Base-by-base conservation (phyloP, 2,888 invertebrate genomes). In the Diachrysia chrysitis region DNA sequence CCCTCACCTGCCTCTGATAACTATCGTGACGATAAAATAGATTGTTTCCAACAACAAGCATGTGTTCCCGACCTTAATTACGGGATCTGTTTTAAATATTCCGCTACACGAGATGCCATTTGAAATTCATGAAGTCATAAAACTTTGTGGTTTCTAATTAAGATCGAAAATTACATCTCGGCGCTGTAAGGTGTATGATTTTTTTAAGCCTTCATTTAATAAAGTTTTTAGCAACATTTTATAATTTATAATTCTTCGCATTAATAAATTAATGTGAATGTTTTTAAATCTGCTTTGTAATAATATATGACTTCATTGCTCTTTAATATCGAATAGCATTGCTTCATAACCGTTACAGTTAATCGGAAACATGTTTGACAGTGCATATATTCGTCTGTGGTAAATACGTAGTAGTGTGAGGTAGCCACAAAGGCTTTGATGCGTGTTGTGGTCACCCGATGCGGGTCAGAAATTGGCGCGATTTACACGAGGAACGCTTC, bases 391-490 rank as follows among this genome's bases (percentile, higher is more conserved):
- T 84, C 83, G 78, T 72, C 73, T 85, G 85, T 76, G 84, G 85
- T 83, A 84, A 87, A 85, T 86, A 87, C 87, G 87, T 86, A 88
- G 85, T 85, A 86, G 88, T 87, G 81, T 72, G 83, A 82, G 81
- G 61, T 79, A 72, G 84, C 89, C 90, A 90, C 93, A 93, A 92
- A 92, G 89, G 91, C 93, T 94, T 94, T 92, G 92, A 93, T 90
- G 93, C 91, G 92, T 90, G 88, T 88, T 94, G 94, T 89, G 94
- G 95, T 93, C 87, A 82, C 79, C 79, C 87, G 79, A 89, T 90
- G 88, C 89, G 92, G 93, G 92, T 90, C 91, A 90, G 93, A 90
- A 92, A 93, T 93, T 93, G 92, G 90, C 87, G 86, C 88, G 89
- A 92, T 92, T 92, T 91, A 89, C 89, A 90, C 88, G 83, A 88